Evolutionary conservation across 2,113 vertebrate species (phyloP).

Genomic region (Motacilla tschutschensis): DNA sequence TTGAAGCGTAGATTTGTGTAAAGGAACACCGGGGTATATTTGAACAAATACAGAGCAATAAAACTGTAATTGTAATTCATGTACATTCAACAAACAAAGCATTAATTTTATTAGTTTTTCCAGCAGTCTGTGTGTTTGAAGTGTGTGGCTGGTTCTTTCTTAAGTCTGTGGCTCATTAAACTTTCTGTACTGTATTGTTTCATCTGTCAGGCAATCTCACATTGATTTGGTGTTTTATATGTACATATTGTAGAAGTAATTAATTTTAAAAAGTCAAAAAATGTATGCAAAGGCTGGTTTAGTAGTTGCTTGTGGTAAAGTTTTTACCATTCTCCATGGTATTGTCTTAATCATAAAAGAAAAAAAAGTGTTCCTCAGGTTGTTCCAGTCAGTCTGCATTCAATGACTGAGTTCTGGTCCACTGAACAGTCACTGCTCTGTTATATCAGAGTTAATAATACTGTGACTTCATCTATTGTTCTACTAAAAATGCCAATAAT

Average conservation of each 20-base stretch:
- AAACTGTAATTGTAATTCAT: conserved; percentile 1
- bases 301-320: background rate
- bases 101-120: background rate
- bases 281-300: background rate
- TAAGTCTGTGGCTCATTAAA: background rate
- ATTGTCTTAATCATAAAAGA: background rate
- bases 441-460: background rate
- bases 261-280: background rate
- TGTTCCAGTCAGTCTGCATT: background rate
- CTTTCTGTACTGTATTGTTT: background rate
- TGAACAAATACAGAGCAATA: conserved; percentile 14
- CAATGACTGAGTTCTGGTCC: background rate
- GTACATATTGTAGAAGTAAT: background rate
- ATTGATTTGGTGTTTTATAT: background rate
- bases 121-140: background rate
- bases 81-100: conserved; percentile 1
- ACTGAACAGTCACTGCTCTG: background rate
- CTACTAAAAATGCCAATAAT: background rate
- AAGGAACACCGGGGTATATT: background rate
- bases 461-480: background rate
- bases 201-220: background rate
- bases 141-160: background rate
- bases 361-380: background rate
- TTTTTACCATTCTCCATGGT: background rate
- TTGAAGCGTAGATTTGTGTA: background rate